phyloP scores from a whole-genome alignment of 2,797 vertebrate species.

The Acanthopagrus latus region DNA sequence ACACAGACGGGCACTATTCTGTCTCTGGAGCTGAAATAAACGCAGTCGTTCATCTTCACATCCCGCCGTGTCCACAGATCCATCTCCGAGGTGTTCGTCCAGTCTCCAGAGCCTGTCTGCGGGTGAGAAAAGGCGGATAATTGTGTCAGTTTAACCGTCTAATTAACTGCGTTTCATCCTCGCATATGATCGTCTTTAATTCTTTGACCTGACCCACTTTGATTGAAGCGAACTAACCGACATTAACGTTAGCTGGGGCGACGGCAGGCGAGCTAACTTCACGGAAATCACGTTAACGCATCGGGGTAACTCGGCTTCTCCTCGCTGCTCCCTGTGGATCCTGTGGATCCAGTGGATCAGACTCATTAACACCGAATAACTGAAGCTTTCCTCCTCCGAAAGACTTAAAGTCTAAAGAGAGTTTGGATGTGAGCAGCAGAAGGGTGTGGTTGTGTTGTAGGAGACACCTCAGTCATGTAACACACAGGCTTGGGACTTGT shows the following conservation, averaged over 20 bases:
- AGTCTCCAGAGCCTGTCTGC: background rate
- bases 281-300: background rate
- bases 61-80: accelerated
- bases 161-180: background rate
- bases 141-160: background rate
- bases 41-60: background rate
- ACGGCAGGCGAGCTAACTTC: background rate
- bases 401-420: background rate
- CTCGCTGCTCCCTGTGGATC: background rate
- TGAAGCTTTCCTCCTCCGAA: background rate
- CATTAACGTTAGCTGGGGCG: background rate
- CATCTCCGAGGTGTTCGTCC: too few species aligned
- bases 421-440: too few species aligned
- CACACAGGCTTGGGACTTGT: constrained; percentile 8
- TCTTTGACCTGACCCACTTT: background rate
- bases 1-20: background rate
- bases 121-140: background rate
- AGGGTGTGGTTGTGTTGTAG: constrained; percentile 60
- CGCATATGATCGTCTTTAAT: too few species aligned
- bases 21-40: background rate
- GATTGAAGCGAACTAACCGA: background rate
- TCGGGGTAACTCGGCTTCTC: background rate
- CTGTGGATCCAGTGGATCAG: too few species aligned
- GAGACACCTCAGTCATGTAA: background rate
- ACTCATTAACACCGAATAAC: background rate